Evolutionary conservation across 2,797 vertebrate genomes (phyloP).

Genomic region (Gila robusta): DNA sequence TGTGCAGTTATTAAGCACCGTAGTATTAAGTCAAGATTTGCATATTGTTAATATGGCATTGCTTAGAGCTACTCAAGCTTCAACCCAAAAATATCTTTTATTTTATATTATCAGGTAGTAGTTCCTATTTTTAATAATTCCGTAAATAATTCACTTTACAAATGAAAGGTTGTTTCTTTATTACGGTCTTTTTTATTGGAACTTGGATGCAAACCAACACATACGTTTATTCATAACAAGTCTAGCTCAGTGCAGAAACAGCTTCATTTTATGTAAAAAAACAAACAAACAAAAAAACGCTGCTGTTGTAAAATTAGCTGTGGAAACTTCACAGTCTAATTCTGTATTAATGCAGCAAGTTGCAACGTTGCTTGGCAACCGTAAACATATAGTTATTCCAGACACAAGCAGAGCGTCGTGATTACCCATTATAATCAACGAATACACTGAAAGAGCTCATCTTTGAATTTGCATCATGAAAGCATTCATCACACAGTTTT

Average conservation of each 20-base stretch:
- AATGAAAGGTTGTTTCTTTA: not conserved
- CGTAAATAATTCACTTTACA: not conserved
- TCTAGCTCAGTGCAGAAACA: not conserved
- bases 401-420: not conserved
- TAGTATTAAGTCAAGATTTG: not conserved
- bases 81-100: not conserved
- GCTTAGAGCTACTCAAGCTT: not conserved
- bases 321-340: not conserved
- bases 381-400: not conserved
- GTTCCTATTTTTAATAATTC: not conserved
- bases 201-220: not conserved
- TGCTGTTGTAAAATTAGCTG: conserved; percentile 2
- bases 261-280: not conserved
- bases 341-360: conserved; percentile 1
- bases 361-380: not conserved
- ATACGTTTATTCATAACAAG: not conserved
- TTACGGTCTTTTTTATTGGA: not conserved
- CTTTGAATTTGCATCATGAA: conserved; percentile 19
- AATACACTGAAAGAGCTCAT: not conserved
- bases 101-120: not conserved
- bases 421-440: conserved; percentile 1
- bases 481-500: conserved; percentile 10
- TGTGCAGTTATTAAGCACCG: not conserved
- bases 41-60: not conserved
- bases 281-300: not conserved